Evolutionary conservation across 2,888 invertebrate species (phyloP).

Genomic region (Aphidoletes aphidimyza): DNA sequence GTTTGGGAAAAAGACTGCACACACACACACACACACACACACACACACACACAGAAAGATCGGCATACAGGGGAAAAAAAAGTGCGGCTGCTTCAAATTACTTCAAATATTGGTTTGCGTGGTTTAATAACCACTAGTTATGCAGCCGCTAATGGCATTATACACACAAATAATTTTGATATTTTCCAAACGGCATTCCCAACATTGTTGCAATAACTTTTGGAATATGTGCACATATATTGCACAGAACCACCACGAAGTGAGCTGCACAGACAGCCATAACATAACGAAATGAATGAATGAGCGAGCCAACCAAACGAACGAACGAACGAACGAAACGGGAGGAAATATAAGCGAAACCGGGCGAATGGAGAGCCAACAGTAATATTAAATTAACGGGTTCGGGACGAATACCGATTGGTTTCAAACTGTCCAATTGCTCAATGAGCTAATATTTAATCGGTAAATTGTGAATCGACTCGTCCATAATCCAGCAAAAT

Average conservation of each 20-base stretch:
- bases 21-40: too few species aligned
- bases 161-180: constrained; percentile 39
- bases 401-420: constrained; percentile 28
- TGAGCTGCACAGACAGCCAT: neutral
- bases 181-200: constrained; percentile 31
- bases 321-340: too few species aligned
- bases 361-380: too few species aligned
- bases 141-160: constrained; percentile 46
- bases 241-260: neutral
- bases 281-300: too few species aligned
- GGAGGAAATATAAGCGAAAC: too few species aligned
- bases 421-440: constrained; percentile 53
- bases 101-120: constrained; percentile 54
- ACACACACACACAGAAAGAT: neutral
- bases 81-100: constrained; percentile 34
- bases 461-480: constrained; percentile 50
- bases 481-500: constrained; percentile 22
- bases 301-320: too few species aligned
- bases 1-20: too few species aligned
- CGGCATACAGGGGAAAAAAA: neutral
- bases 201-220: constrained; percentile 33
- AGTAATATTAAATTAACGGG: constrained; percentile 40
- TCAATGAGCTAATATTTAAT: constrained; percentile 52
- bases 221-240: neutral
- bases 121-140: constrained; percentile 53